Evolutionary conservation across 1,140 invertebrate species (phyloP).

Genomic region (Tribolium madens): DNA sequence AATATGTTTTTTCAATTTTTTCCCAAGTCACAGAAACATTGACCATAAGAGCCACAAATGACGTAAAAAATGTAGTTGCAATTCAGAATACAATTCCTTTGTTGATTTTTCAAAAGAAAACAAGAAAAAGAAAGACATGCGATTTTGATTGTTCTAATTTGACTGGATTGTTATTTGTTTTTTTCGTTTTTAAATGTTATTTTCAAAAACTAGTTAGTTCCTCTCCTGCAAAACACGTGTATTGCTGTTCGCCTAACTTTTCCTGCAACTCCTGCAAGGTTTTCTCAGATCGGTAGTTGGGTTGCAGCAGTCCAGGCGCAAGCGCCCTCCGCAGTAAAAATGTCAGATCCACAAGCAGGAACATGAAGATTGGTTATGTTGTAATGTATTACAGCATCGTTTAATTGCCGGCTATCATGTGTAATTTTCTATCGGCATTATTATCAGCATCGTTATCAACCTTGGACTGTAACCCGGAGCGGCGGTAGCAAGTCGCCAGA

Average conservation of each 20-base stretch:
- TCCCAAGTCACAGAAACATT: no score
- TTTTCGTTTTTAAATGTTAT: no score
- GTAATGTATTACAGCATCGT: constrained; percentile 52
- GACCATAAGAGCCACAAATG: no score
- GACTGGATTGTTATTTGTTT: no score
- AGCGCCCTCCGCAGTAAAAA: constrained; percentile 16
- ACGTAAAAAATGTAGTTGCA: no score
- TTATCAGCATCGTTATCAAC: constrained; percentile 62
- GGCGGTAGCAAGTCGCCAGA: constrained; percentile 55
- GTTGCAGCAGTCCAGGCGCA: constrained; percentile 41
- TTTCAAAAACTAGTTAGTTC: no score
- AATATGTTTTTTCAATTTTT: no score
- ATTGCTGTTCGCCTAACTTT: constrained; percentile 10
- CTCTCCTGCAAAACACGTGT: background rate
- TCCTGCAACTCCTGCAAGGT: background rate
- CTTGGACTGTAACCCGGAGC: constrained; percentile 63
- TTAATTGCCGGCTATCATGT: constrained; percentile 59
- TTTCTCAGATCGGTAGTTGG: background rate
- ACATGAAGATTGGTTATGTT: constrained; percentile 59
- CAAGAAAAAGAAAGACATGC: no score
- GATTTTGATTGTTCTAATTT: no score
- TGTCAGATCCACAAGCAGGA: constrained; percentile 32
- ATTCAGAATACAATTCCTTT: no score
- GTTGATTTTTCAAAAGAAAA: no score
- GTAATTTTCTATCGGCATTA: constrained; percentile 58